Conservation (phyloP, 2,113 vertebrate genomes). For the Copsychus sechellarum region DNA sequence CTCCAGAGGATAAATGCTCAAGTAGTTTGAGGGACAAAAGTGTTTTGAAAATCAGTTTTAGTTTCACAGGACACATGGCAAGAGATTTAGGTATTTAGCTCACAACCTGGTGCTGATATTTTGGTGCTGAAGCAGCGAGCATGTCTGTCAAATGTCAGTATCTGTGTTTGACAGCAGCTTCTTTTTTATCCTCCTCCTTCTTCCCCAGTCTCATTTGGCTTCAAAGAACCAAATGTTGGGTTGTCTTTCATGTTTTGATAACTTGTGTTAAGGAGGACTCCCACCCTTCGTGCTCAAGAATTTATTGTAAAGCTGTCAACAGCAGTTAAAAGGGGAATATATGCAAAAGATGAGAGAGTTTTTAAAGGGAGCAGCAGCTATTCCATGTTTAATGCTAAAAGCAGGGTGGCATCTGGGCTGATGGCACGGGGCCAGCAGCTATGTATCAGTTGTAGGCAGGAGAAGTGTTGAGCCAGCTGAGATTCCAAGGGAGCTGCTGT, state of each 20-base stretch:
- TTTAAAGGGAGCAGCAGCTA: not conserved
- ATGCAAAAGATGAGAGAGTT: not conserved
- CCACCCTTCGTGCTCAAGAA: not conserved
- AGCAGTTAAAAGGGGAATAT: not conserved
- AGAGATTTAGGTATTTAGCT: not conserved
- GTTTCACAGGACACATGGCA: not conserved
- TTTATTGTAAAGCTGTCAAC: not conserved
- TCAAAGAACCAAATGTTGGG: not conserved
- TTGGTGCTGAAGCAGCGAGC: not conserved
- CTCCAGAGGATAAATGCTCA: not conserved
- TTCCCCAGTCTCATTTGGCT: not conserved
- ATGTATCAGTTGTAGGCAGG: accelerated
- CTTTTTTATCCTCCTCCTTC: not conserved
- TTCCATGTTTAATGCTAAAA: not conserved
- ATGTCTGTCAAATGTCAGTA: not conserved
- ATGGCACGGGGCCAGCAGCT: not conserved
- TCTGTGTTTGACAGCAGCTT: not conserved
- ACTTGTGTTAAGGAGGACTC: not conserved
- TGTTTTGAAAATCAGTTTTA: not conserved
- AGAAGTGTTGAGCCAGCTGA: not conserved
- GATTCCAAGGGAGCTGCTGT: not conserved
- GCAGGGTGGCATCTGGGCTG: not conserved
- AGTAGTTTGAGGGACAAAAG: not conserved
- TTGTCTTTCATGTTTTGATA: not conserved
- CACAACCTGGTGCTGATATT: not conserved